A percentile compares a stretch with the other conserved stretches of the same genome.
These are phyloP conservation scores for Scaptomyza polygonia DNA, from an alignment of 2,888 invertebrate genomes.

Conservation along the genomic window DNA sequence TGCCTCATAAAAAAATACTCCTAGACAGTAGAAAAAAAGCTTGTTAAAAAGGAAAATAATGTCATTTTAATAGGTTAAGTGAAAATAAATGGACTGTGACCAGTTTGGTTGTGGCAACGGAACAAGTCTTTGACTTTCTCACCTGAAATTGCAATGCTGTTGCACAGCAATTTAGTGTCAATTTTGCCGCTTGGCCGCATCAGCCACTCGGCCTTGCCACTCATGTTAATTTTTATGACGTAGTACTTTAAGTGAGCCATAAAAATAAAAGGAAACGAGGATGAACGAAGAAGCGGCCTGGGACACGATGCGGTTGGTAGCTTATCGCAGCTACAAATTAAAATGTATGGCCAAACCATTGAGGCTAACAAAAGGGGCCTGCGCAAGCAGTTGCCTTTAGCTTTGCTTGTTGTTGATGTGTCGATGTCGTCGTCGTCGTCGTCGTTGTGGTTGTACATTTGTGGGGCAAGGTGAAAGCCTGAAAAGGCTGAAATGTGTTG, in stretches of 20 bases:
- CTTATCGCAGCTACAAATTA: constrained; percentile 68
- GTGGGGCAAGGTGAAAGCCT: constrained; percentile 58
- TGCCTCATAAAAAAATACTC: background rate
- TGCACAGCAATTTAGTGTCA: constrained; percentile 43
- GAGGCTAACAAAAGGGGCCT: constrained; percentile 31
- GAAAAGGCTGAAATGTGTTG: constrained; percentile 24
- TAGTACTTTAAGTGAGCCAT: constrained; percentile 70
- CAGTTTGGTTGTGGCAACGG: background rate
- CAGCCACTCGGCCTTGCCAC: constrained; percentile 36
- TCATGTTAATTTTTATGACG: constrained; percentile 75
- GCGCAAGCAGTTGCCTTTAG: background rate
- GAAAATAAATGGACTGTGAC: constrained; percentile 2
- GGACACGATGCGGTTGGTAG: constrained; percentile 2
- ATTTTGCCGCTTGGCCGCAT: constrained; percentile 25
- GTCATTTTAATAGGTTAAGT: background rate
- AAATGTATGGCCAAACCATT: constrained; percentile 61
- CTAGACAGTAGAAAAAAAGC: background rate
- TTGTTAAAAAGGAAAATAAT: background rate
- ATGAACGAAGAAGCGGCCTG: background rate
- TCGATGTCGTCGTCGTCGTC: background rate
- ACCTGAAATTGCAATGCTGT: constrained; percentile 19
- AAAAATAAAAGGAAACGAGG: constrained; percentile 43
- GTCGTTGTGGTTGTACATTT: constrained; percentile 22
- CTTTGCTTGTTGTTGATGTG: constrained; percentile 1
- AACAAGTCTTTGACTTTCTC: constrained; percentile 26